A percentile compares a stretch with the other conserved stretches of the same genome.
These are phyloP conservation scores for Caenorhabditis tropicalis DNA, from an alignment of 1,140 invertebrate genomes.

Conservation along the genomic window DNA sequence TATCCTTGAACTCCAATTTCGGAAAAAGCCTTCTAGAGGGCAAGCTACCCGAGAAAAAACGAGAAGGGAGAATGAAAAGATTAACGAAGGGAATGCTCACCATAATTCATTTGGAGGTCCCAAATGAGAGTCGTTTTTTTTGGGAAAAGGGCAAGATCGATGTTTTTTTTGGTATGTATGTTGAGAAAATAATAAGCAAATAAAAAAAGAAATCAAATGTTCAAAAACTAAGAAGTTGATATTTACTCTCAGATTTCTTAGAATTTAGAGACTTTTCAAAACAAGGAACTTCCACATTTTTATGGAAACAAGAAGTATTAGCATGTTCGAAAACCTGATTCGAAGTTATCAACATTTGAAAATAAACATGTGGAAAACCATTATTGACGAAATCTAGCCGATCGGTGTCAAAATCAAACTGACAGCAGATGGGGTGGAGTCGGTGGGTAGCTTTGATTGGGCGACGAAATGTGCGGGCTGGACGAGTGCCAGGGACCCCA, in stretches of 20 bases:
- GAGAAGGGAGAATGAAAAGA: background rate
- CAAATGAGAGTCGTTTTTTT: background rate
- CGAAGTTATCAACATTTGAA: no score
- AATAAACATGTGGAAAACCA: no score
- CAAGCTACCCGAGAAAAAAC: background rate
- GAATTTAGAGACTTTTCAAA: no score
- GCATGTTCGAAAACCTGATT: no score
- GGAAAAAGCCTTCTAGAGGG: background rate
- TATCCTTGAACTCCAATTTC: constrained; percentile 2
- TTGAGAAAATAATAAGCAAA: no score
- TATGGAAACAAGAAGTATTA: no score
- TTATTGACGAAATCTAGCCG: background rate
- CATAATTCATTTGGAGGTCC: background rate
- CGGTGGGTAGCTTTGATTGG: constrained; percentile 41
- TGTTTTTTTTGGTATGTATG: background rate
- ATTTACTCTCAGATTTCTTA: no score
- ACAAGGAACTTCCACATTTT: no score
- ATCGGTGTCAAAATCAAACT: constrained; percentile 23
- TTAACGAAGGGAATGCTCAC: background rate
- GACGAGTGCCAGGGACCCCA: background rate
- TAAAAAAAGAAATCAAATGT: no score
- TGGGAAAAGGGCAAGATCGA: background rate
- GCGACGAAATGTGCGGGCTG: constrained; percentile 29
- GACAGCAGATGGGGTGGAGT: constrained; percentile 38
- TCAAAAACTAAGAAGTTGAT: no score